Evolutionary conservation across 2,113 vertebrate genomes (phyloP).

Genomic region (Actinemys pallida): DNA sequence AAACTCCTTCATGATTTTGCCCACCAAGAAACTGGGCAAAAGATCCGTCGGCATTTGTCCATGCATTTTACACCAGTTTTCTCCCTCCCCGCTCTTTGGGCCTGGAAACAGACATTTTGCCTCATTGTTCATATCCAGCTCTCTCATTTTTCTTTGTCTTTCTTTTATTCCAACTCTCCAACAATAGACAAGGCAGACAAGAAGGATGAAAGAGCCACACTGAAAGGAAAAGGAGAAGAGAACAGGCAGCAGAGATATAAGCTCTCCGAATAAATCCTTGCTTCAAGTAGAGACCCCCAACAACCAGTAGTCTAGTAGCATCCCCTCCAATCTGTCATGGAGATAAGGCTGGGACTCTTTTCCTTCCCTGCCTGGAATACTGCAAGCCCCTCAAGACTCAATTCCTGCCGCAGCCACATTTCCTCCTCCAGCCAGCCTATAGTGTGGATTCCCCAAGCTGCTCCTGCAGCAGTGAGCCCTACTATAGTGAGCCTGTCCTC

Average conservation of each 20-base stretch:
- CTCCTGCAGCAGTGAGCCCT: not conserved
- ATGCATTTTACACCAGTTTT: not conserved
- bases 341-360: not conserved
- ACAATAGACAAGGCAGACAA: not conserved
- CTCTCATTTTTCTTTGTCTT: not conserved
- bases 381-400: constrained; percentile 5
- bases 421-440: not conserved
- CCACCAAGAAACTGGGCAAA: not conserved
- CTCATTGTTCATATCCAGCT: not conserved
- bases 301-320: not conserved
- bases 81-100: not conserved
- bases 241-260: not conserved
- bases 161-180: not conserved
- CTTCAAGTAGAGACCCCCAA: not conserved
- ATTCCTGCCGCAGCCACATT: not conserved
- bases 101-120: not conserved
- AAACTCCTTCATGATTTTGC: not conserved
- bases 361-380: not conserved
- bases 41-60: not conserved
- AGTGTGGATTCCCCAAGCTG: not conserved
- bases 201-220: not conserved
- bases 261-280: not conserved
- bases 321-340: not conserved
- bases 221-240: not conserved
- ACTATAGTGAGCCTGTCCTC: not conserved